Conservation (phyloP, 1,140 invertebrate species). For the Bombus terrestris region DNA sequence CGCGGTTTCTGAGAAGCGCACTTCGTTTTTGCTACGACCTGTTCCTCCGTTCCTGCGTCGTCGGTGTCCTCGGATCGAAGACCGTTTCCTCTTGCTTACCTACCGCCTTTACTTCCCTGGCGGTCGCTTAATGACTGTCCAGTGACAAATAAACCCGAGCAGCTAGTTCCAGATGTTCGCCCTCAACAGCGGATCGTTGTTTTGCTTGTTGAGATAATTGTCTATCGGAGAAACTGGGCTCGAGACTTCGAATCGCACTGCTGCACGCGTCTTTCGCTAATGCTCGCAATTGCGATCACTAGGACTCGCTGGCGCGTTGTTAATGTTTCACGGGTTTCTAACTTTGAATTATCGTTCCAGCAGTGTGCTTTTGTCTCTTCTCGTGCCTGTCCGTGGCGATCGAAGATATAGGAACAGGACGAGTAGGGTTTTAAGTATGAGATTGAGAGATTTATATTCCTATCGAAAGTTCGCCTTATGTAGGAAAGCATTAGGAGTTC, state of each 20-base stretch:
- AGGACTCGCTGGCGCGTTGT: no score
- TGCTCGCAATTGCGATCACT: no score
- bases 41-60: constrained; percentile 48
- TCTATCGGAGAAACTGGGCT: constrained; percentile 61
- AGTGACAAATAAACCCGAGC: constrained; percentile 73
- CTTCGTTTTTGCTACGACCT: constrained; percentile 67
- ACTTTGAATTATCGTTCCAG: no score
- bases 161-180: constrained; percentile 61
- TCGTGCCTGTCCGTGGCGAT: no score
- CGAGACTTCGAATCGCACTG: background rate
- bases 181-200: constrained; percentile 49
- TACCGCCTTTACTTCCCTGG: constrained; percentile 55
- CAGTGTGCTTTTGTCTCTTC: no score
- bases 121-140: constrained; percentile 70
- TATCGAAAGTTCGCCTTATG: no score
- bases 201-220: constrained; percentile 73
- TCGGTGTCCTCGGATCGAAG: constrained; percentile 48
- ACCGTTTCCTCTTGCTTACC: constrained; percentile 63
- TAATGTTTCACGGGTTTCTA: no score
- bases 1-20: constrained; percentile 69
- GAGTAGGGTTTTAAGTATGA: no score
- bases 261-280: no score
- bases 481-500: no score
- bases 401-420: no score
- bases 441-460: no score